Conservation (phyloP, 2,888 invertebrate genomes). For the Cerastis rubricosa region DNA sequence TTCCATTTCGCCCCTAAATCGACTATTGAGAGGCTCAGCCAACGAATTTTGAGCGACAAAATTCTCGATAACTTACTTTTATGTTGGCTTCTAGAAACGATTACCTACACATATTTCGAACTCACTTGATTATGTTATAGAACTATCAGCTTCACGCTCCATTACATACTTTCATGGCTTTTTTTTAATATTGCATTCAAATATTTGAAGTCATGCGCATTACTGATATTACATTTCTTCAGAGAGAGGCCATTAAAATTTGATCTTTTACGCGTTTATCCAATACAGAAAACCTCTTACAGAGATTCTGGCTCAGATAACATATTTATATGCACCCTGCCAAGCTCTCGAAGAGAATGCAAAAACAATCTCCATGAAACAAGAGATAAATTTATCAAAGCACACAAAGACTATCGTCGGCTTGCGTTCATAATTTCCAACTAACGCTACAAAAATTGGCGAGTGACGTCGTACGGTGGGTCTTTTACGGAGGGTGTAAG, state of each 20-base stretch:
- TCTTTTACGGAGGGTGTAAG: conserved; percentile 80
- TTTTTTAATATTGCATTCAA: conserved; percentile 33
- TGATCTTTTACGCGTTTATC: conserved; percentile 9
- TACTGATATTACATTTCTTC: background rate
- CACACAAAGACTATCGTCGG: conserved; percentile 67
- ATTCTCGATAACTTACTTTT: conserved; percentile 81
- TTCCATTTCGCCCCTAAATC: conserved; percentile 85
- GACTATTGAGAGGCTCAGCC: conserved; percentile 81
- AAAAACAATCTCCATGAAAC: conserved; percentile 66
- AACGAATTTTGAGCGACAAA: conserved; percentile 78
- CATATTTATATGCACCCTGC: conserved; percentile 52
- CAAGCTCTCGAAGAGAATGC: conserved; percentile 39
- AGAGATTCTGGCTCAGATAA: conserved; percentile 39
- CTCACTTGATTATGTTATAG: conserved; percentile 49
- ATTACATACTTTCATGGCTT: conserved; percentile 45
- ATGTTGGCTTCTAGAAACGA: conserved; percentile 70
- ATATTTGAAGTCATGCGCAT: conserved; percentile 17
- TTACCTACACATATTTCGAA: conserved; percentile 71
- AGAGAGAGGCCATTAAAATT: conserved; percentile 2
- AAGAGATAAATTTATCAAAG: conserved; percentile 71
- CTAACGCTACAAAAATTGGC: conserved; percentile 85
- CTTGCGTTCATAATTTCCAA: conserved; percentile 82
- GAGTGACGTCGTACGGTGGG: conserved; percentile 69
- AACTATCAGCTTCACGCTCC: conserved; percentile 45
- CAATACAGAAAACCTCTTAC: conserved; percentile 17